Evolutionary conservation across 1,140 invertebrate species (phyloP).

Genomic region (Cecropterus lyciades): DNA sequence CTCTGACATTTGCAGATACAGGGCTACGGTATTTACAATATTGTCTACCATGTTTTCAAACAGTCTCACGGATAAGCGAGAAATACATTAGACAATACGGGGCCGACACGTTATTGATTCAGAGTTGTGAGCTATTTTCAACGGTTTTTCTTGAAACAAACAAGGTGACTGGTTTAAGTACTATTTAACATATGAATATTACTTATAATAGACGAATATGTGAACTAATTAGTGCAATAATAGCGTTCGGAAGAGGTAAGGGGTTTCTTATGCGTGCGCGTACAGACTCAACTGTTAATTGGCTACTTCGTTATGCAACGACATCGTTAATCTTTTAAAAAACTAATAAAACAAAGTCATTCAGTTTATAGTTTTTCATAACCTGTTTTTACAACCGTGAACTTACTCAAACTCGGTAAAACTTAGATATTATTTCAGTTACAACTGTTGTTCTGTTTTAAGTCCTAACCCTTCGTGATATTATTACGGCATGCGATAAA

Average conservation of each 20-base stretch:
- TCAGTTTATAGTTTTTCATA: too few relatives aligned
- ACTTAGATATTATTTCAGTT: background rate
- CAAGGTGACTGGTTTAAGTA: background rate
- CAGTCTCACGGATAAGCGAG: constrained; percentile 19
- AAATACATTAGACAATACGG: background rate
- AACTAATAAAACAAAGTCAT: background rate
- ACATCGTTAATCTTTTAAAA: background rate
- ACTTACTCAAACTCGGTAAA: too few relatives aligned
- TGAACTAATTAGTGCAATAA: constrained; percentile 11
- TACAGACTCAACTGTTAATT: background rate
- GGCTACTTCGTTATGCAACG: background rate
- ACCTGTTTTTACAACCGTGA: too few relatives aligned
- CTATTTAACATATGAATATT: constrained; percentile 2
- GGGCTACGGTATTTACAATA: constrained; percentile 26
- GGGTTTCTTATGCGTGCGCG: background rate
- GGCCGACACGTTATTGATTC: background rate
- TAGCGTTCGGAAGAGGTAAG: background rate
- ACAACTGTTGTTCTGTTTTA: constrained; percentile 16
- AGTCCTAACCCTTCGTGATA: constrained; percentile 15
- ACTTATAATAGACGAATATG: constrained; percentile 8
- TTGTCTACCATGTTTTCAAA: constrained; percentile 20
- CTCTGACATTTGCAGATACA: constrained; percentile 18
- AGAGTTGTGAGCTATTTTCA: background rate
- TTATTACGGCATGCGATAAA: constrained; percentile 22
- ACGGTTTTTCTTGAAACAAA: background rate